Evolutionary conservation across 1,140 invertebrate species (phyloP).

Genomic region (Oppia nitens): DNA sequence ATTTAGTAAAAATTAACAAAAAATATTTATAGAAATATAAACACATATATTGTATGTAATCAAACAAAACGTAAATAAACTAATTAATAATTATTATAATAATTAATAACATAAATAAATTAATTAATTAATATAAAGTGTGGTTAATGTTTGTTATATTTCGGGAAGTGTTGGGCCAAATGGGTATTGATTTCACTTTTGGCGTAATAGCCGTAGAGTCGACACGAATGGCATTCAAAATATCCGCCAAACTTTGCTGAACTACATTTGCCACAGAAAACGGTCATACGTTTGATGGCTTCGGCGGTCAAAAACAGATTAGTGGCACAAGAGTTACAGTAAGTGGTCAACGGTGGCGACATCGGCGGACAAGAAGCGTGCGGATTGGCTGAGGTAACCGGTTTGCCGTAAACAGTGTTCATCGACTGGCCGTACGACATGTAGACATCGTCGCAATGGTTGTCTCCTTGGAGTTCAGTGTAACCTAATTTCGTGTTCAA

Average conservation of each 20-base stretch:
- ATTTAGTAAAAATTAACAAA: too few species aligned
- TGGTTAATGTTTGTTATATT: too few species aligned
- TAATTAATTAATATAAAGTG: too few species aligned
- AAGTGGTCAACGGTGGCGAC: background rate
- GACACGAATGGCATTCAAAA: background rate
- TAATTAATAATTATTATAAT: too few species aligned
- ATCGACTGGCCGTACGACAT: too few species aligned
- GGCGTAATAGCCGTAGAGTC: background rate
- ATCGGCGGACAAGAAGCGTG: background rate
- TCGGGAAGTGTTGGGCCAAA: background rate
- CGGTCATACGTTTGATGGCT: background rate
- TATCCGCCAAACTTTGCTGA: background rate
- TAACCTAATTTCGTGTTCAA: too few species aligned
- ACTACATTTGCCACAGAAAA: background rate
- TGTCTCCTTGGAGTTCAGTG: background rate
- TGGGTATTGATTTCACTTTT: background rate
- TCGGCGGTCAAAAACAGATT: background rate
- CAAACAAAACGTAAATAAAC: too few species aligned
- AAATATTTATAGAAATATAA: too few species aligned
- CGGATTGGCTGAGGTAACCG: background rate
- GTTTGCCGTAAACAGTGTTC: background rate
- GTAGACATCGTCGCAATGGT: too few species aligned
- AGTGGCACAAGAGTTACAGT: background rate
- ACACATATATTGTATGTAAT: too few species aligned
- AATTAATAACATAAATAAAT: too few species aligned